Evolutionary conservation across 2,888 invertebrate genomes (phyloP).

Genomic region (Bimastos eiseni): DNA sequence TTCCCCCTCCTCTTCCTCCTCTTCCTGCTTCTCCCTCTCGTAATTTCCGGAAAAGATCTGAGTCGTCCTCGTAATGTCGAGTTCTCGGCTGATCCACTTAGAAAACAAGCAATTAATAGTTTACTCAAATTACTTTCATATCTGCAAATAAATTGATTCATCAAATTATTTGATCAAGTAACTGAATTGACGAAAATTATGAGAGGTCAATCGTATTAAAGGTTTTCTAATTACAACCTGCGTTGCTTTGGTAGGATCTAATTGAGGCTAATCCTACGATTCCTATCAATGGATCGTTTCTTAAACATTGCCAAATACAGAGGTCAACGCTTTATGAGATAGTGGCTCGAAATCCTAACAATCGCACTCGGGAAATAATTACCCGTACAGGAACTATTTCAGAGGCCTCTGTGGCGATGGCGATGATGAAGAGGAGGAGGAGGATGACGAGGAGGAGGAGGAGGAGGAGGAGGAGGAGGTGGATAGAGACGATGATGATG

Average conservation of each 20-base stretch:
- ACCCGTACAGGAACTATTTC: too few relatives aligned
- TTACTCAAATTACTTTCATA: not conserved
- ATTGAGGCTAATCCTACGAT: too few relatives aligned
- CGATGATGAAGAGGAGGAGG: not conserved
- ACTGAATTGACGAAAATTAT: not conserved
- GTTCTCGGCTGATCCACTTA: not conserved
- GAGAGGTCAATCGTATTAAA: not conserved
- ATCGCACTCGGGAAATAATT: too few relatives aligned
- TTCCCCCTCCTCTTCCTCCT: not conserved
- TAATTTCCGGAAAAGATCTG: not conserved
- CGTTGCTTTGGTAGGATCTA: not conserved
- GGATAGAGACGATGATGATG: too few relatives aligned
- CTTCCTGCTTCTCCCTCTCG: not conserved
- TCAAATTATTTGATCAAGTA: not conserved
- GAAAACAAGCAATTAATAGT: not conserved
- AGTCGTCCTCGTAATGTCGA: not conserved
- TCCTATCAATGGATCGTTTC: too few relatives aligned
- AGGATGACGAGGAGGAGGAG: not conserved
- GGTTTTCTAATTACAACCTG: not conserved
- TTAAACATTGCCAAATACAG: too few relatives aligned
- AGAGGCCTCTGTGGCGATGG: too few relatives aligned
- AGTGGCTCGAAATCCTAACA: too few relatives aligned
- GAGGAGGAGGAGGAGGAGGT: too few relatives aligned
- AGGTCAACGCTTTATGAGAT: too few relatives aligned
- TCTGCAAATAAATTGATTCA: not conserved